Conservation (phyloP, 2,113 vertebrate genomes). For the Corynorhinus townsendii region DNA sequence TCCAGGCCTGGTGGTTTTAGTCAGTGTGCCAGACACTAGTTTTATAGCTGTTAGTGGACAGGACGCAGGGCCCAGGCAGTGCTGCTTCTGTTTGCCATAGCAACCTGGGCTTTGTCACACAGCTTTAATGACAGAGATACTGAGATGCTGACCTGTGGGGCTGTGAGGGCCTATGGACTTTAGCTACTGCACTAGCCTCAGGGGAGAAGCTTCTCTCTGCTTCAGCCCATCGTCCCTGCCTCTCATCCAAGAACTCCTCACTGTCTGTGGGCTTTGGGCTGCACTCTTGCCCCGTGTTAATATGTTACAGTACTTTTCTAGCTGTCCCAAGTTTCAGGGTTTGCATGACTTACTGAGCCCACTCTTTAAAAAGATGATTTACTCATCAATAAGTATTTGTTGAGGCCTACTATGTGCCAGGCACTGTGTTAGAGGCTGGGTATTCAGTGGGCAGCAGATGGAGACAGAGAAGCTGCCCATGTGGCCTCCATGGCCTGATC, state of each 20-base stretch:
- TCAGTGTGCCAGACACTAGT: fast-evolving
- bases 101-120: background rate
- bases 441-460: fast-evolving
- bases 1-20: background rate
- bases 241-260: fast-evolving
- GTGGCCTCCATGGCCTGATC: fast-evolving
- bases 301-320: background rate
- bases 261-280: fast-evolving
- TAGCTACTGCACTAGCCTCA: fast-evolving
- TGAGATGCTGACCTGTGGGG: background rate
- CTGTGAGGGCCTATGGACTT: background rate
- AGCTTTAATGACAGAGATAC: fast-evolving
- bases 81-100: background rate
- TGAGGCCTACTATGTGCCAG: background rate
- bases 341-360: background rate
- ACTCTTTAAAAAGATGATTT: background rate
- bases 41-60: too few species aligned
- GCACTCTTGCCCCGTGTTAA: background rate
- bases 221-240: fast-evolving
- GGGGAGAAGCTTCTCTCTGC: fast-evolving
- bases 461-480: fast-evolving
- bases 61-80: background rate
- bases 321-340: background rate
- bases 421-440: too few species aligned
- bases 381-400: background rate